Conservation (phyloP, 2,888 invertebrate species). For the Operophtera brumata region DNA sequence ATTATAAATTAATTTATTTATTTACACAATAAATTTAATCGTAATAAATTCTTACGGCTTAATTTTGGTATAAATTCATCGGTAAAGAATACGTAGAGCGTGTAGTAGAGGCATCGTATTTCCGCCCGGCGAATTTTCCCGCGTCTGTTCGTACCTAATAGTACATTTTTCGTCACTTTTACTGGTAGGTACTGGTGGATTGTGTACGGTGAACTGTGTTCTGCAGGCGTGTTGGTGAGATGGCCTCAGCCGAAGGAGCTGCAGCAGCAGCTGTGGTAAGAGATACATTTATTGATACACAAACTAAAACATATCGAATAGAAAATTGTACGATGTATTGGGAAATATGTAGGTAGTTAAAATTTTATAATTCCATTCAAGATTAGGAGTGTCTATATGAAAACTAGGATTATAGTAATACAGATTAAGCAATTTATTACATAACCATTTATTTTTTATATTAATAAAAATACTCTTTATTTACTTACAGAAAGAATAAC, state of each 20-base stretch:
- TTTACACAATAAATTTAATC: not conserved
- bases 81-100: not conserved
- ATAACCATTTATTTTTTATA: no score
- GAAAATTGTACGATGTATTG: no score
- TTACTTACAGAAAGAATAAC: no score
- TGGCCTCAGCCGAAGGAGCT: conserved; percentile 64
- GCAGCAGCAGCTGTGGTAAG: conserved; percentile 63
- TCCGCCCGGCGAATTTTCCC: conserved; percentile 12
- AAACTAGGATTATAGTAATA: no score
- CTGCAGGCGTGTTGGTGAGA: conserved; percentile 29
- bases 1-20: conserved; percentile 23
- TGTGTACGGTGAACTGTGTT: conserved; percentile 14
- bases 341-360: no score
- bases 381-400: no score
- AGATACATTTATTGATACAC: not conserved
- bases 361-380: no score
- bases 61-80: not conserved
- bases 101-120: not conserved
- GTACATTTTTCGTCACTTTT: conserved; percentile 1
- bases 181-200: conserved; percentile 9
- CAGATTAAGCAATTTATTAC: no score
- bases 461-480: no score
- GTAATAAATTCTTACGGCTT: not conserved
- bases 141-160: conserved; percentile 2
- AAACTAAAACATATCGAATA: not conserved